A percentile compares a stretch with the other conserved stretches of the same genome.
These are phyloP conservation scores for Podarcis cretensis DNA, from an alignment of 2,113 vertebrate species.

Conservation along the genomic window DNA sequence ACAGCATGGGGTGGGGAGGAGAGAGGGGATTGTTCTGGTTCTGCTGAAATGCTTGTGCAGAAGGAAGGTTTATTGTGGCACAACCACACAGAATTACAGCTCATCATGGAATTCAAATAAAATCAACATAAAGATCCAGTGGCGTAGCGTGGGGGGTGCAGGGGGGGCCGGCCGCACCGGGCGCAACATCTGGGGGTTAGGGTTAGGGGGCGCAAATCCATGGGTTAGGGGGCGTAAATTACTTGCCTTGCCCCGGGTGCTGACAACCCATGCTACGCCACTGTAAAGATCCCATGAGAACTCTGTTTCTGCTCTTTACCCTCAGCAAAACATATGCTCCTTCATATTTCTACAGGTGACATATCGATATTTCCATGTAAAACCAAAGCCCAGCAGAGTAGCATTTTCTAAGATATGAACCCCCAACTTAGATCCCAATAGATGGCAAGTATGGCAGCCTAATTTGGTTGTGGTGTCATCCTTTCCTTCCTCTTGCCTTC, in stretches of 20 bases:
- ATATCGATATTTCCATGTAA: background rate
- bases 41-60: no score
- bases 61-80: background rate
- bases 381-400: background rate
- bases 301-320: background rate
- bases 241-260: no score
- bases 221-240: no score
- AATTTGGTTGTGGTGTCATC: background rate
- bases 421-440: background rate
- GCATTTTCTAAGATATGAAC: background rate
- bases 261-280: no score
- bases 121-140: background rate
- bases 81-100: background rate
- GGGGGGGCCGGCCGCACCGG: no score
- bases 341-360: background rate
- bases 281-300: background rate
- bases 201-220: no score
- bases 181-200: no score
- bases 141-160: no score
- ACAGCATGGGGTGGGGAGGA: no score
- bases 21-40: no score
- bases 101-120: background rate
- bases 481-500: background rate
- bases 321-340: background rate
- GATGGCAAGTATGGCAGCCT: background rate